Evolutionary conservation across 2,797 vertebrate genomes (phyloP).

Genomic region (Lagodon rhomboides): DNA sequence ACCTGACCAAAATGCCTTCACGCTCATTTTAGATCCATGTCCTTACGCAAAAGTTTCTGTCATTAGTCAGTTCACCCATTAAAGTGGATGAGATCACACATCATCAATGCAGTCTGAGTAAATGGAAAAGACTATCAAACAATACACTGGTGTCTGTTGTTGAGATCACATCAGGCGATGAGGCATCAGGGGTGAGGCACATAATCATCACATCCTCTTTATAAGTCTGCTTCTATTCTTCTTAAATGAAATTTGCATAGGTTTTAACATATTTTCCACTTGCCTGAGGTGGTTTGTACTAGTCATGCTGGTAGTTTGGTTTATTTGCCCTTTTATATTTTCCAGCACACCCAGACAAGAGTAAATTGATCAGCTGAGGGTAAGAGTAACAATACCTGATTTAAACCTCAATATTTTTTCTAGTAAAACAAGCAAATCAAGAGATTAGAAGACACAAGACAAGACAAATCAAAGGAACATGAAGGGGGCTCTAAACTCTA

Average conservation of each 20-base stretch:
- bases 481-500: background rate
- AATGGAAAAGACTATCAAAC: background rate
- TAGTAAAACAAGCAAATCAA: background rate
- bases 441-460: too few species aligned
- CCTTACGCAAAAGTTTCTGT: slow-evolving; percentile 19
- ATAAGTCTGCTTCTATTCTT: background rate
- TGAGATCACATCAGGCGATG: background rate
- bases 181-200: background rate
- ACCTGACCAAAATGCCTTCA: background rate
- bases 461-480: background rate
- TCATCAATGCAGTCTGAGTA: background rate
- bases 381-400: background rate
- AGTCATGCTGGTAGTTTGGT: too few species aligned
- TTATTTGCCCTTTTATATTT: background rate
- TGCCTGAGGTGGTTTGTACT: background rate
- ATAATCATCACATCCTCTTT: too few species aligned
- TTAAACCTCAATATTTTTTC: background rate
- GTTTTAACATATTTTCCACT: too few species aligned
- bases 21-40: slow-evolving; percentile 31
- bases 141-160: background rate
- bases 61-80: background rate
- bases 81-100: background rate
- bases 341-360: background rate
- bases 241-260: background rate
- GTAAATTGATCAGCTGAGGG: background rate